A percentile compares a stretch with the other conserved stretches of the same genome.
These are phyloP conservation scores for Hedya salicella DNA, from an alignment of 2,888 invertebrate species.

Conservation along the genomic window DNA sequence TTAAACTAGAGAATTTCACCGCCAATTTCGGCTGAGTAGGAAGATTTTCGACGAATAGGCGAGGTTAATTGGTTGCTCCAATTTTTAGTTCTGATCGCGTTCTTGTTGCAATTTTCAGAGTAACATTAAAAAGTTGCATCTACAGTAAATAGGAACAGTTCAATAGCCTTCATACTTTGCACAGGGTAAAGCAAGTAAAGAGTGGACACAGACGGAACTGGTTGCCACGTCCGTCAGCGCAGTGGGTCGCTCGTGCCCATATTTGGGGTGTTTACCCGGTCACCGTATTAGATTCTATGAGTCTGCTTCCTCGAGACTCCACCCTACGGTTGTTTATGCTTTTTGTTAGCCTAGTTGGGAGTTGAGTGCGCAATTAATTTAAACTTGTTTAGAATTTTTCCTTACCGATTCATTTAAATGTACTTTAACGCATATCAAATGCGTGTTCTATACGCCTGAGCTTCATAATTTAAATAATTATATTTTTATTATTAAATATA, in stretches of 20 bases:
- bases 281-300: conserved; percentile 72
- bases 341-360: conserved; percentile 29
- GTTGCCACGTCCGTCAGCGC: conserved; percentile 64
- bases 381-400: conserved; percentile 6
- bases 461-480: no score
- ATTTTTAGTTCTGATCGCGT: neutral
- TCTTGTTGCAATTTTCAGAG: neutral
- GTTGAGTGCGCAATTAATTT: conserved; percentile 25
- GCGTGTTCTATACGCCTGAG: no score
- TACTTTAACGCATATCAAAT: neutral
- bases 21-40: no score
- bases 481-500: no score
- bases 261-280: conserved; percentile 67
- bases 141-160: conserved; percentile 51
- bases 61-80: no score
- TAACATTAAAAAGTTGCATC: conserved; percentile 26
- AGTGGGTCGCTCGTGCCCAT: conserved; percentile 73
- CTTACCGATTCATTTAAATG: neutral
- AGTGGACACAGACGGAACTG: conserved; percentile 75
- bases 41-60: no score
- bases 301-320: conserved; percentile 36
- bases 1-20: no score
- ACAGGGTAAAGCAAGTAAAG: conserved; percentile 74
- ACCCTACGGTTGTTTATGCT: conserved; percentile 40
- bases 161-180: conserved; percentile 70